These are phyloP conservation scores for Ectropis grisescens DNA, from an alignment of 1,140 invertebrate species.

Conservation along the genomic window DNA sequence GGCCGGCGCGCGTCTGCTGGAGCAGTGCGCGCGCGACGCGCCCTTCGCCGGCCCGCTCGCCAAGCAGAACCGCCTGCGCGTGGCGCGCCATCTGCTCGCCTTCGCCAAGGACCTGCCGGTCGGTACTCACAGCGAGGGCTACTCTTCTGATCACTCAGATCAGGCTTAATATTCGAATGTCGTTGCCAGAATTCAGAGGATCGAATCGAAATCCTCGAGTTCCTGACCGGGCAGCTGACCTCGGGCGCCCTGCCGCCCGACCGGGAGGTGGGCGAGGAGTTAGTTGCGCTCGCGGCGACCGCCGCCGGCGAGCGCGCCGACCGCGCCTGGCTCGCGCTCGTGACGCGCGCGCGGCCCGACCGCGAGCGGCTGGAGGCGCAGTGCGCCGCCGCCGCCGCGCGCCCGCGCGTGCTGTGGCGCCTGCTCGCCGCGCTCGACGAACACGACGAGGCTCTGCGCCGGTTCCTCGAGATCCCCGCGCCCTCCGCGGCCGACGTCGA, in stretches of 20 bases:
- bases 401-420: slow-evolving; percentile 39
- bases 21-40: slow-evolving; percentile 53
- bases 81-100: slow-evolving; percentile 44
- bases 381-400: slow-evolving; percentile 14
- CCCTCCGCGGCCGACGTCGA: slow-evolving; percentile 39
- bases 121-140: slow-evolving; percentile 6
- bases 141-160: too few species aligned
- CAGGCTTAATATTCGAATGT: too few species aligned
- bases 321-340: slow-evolving; percentile 31
- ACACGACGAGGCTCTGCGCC: slow-evolving; percentile 28
- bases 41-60: slow-evolving; percentile 62
- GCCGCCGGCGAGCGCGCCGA: slow-evolving; percentile 31
- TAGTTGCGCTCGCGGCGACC: slow-evolving; percentile 18
- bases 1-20: slow-evolving; percentile 47
- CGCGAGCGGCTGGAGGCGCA: slow-evolving; percentile 14
- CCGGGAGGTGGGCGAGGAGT: slow-evolving; percentile 28
- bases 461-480: slow-evolving; percentile 43
- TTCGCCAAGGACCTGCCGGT: slow-evolving; percentile 31
- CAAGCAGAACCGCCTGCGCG: slow-evolving; percentile 58
- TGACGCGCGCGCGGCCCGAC: slow-evolving; percentile 16
- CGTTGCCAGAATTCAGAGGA: too few species aligned
- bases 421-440: slow-evolving; percentile 24
- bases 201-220: slow-evolving; percentile 41
- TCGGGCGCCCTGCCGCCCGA: slow-evolving; percentile 38
- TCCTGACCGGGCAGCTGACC: slow-evolving; percentile 37